Evolutionary conservation across 2,113 vertebrate species (phyloP), one percentile per base, ranked within the genome.

Genomic region (Danionella cerebrum): DNA sequence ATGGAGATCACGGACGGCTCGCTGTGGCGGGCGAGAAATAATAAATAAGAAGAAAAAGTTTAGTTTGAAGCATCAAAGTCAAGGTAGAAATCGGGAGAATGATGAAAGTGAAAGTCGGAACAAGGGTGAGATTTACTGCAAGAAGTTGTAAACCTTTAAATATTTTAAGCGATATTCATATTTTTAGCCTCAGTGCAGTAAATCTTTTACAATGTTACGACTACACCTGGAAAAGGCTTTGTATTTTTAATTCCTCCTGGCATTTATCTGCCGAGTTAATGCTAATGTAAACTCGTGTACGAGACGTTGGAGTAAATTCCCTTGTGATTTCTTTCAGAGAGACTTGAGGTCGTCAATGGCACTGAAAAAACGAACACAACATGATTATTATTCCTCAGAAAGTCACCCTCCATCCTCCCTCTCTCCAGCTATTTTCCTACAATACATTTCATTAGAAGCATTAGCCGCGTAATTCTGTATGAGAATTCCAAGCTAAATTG

Each of bases 401-500:
- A 76, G 13, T 72, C 44, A 6, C 41, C 2, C 21, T n/a, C 14
- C n/a, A 33, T 41, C 22, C 3, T 16, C 24, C 29, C 29, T 29
- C 50, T 12, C 13, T 18, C 33, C 16, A 5, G 18, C 31, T 33
- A n/a, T 18, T 59, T 60, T 36, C 10, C 29, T 19, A 24, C 65
- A 21, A 31, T 70, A 60, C 70, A 76, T 79, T 83, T 78, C 75
- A 79, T 82, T 79, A 82, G 69, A 76, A 67, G 62, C 65, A 75
- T 82, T 80, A 80, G 55, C 36, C 25, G 79, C 72, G 75, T 79
- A 78, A 76, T 83, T 80, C 66, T 54, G 29, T 75, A 68, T 73
- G 74, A 82, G 82, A 82, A 75, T 76, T 74, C 52, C 79, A 72
- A 73, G 71, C 67, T 73, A 71, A 76, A 84, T 80, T 70, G 67